Evolutionary conservation across 2,797 vertebrate species (phyloP).

Genomic region (Lepus townsendii): DNA sequence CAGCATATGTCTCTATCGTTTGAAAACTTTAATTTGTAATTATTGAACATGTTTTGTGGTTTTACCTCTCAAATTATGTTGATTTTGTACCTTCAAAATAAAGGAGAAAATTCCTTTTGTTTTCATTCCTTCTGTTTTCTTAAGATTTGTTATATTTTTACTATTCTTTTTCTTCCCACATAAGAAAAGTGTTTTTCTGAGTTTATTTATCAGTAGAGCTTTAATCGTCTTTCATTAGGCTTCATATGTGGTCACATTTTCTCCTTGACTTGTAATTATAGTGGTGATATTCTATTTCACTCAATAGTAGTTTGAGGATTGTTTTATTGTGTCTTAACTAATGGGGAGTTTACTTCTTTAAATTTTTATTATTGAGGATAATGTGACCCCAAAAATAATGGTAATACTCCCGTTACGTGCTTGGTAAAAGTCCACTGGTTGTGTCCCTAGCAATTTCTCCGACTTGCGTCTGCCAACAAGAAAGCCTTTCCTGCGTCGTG

Average conservation of each 20-base stretch:
- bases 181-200: neutral
- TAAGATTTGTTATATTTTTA: slow-evolving; percentile 20
- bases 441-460: neutral
- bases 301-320: neutral
- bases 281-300: neutral
- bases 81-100: neutral
- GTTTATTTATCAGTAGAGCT: neutral
- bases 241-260: neutral
- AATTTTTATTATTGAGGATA: neutral
- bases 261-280: neutral
- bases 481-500: neutral
- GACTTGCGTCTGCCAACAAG: neutral
- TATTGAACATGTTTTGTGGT: neutral
- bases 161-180: neutral
- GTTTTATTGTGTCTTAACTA: slow-evolving; percentile 24
- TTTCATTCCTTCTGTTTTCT: slow-evolving; percentile 1
- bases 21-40: slow-evolving; percentile 43
- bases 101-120: slow-evolving; percentile 27
- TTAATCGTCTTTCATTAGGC: neutral
- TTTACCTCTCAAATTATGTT: neutral
- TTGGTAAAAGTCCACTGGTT: neutral
- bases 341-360: neutral
- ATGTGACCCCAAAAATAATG: neutral
- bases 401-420: neutral
- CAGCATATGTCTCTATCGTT: neutral